Conservation (phyloP, 2,113 vertebrate genomes). For the Aegypius monachus region DNA sequence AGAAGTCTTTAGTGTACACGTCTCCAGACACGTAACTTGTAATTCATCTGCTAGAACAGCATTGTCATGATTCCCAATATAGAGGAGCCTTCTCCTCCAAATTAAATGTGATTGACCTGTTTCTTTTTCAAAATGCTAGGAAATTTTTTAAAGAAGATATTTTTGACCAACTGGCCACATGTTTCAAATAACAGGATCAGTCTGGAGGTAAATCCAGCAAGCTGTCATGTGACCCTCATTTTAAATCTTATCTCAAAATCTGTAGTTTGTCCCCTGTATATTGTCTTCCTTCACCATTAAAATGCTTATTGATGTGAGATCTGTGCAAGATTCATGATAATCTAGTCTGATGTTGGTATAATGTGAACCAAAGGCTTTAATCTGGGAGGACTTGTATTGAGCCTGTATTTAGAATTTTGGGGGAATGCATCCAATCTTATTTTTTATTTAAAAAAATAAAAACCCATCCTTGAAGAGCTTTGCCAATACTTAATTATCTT, state of each 20-base stretch:
- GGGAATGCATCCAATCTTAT: background rate
- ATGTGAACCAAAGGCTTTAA: background rate
- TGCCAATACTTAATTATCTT: background rate
- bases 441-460: background rate
- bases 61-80: background rate
- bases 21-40: background rate
- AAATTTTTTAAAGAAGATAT: background rate
- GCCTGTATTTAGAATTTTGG: background rate
- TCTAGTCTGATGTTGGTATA: rapidly evolving
- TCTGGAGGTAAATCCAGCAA: background rate
- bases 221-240: background rate
- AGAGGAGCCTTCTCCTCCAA: background rate
- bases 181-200: background rate
- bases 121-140: background rate
- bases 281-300: background rate
- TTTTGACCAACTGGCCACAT: background rate
- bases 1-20: background rate
- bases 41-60: background rate
- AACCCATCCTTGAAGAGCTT: background rate
- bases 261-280: background rate
- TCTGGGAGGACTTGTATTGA: background rate
- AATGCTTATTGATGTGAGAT: background rate
- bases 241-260: background rate
- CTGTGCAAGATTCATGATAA: background rate
- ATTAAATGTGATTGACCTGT: background rate